Percentiles rank a stretch among this genome's conserved stretches.
Conservation (phyloP, 2,888 invertebrate genomes). For the Lasioglossum lativentre region DNA sequence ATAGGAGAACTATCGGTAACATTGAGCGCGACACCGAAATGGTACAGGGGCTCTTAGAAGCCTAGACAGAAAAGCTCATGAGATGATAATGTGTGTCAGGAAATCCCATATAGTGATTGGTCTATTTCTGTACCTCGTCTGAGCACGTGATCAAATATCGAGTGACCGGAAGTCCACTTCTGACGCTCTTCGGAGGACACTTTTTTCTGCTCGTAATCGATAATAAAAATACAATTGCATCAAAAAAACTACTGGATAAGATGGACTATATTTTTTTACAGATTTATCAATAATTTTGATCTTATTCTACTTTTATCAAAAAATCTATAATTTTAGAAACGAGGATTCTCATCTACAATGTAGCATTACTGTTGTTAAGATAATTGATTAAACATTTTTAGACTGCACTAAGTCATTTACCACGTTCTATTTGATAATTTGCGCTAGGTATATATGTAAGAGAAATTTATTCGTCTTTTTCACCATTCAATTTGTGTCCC, state of each 20-base stretch:
- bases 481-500: neutral
- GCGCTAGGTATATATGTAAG: neutral
- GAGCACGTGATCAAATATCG: neutral
- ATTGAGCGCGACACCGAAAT: too few species aligned
- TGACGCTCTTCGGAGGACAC: neutral
- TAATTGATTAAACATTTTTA: too few species aligned
- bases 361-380: neutral
- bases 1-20: too few species aligned
- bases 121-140: too few species aligned
- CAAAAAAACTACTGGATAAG: neutral
- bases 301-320: neutral
- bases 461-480: conserved; percentile 1
- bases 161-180: neutral
- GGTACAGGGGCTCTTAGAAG: too few species aligned
- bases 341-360: neutral
- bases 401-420: neutral
- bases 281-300: neutral
- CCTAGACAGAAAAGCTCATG: too few species aligned
- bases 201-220: neutral
- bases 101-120: too few species aligned
- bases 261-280: neutral
- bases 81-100: too few species aligned
- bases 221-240: too few species aligned
- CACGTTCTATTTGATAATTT: neutral
- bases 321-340: neutral